Evolutionary conservation across 2,113 vertebrate species (phyloP).

Genomic region (Atlantisia rogersi): DNA sequence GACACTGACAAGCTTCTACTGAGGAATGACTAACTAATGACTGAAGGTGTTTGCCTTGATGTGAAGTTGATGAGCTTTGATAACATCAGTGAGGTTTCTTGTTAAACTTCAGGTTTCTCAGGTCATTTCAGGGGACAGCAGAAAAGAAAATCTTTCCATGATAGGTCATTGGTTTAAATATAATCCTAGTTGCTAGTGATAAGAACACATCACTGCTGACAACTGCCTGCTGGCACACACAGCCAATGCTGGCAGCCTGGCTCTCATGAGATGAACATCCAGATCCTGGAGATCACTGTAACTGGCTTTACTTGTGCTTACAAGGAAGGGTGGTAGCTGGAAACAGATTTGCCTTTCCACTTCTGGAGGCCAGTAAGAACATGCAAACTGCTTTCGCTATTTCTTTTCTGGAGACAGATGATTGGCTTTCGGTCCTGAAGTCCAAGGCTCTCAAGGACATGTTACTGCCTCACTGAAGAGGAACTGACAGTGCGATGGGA

Average conservation of each 20-base stretch:
- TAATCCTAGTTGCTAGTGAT: not conserved
- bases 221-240: not conserved
- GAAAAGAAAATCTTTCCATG: not conserved
- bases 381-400: not conserved
- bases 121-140: not conserved
- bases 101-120: not conserved
- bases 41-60: not conserved
- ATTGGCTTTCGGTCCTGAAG: not conserved
- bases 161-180: not conserved
- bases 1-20: not conserved
- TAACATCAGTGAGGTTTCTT: not conserved
- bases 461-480: not conserved
- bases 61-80: not conserved
- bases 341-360: not conserved
- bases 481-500: not conserved
- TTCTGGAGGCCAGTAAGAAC: not conserved
- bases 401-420: not conserved
- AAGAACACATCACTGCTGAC: not conserved
- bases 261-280: not conserved
- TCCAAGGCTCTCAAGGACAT: not conserved
- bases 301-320: not conserved
- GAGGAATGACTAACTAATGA: not conserved
- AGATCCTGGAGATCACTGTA: not conserved
- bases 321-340: not conserved
- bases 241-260: not conserved